These are phyloP conservation scores for Myathropa florea DNA, from an alignment of 2,888 invertebrate species.

Conservation along the genomic window DNA sequence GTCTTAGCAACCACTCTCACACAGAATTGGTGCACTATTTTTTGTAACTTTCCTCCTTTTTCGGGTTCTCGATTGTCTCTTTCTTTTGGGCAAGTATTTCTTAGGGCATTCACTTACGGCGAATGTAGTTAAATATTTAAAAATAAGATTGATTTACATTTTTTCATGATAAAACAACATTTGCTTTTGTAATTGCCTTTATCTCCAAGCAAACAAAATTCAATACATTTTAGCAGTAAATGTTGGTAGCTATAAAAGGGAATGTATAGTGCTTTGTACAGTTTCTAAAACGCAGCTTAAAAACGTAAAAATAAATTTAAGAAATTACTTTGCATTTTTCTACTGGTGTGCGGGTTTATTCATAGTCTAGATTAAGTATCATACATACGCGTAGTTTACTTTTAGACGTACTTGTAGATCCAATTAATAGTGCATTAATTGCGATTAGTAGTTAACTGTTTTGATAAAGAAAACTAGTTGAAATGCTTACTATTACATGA, in stretches of 20 bases:
- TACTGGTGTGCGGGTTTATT: constrained; percentile 38
- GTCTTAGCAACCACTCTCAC: constrained; percentile 27
- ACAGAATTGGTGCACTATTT: constrained; percentile 61
- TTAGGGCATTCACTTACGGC: background rate
- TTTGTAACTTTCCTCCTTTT: constrained; percentile 16
- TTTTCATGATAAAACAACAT: background rate
- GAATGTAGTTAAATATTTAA: background rate
- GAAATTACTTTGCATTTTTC: background rate
- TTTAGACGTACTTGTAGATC: constrained; percentile 29
- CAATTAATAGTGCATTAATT: constrained; percentile 62
- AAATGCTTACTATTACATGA: constrained; percentile 67
- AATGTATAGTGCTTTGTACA: background rate
- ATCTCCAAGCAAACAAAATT: background rate
- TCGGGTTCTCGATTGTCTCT: background rate
- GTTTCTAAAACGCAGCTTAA: background rate
- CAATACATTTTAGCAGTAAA: background rate
- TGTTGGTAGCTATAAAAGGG: background rate
- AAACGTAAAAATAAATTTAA: background rate
- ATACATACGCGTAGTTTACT: constrained; percentile 10
- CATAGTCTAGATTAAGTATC: constrained; percentile 13
- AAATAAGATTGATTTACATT: too few relatives aligned
- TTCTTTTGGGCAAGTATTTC: background rate
- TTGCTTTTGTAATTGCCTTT: background rate
- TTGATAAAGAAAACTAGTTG: constrained; percentile 2
- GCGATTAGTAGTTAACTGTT: background rate